phyloP scores from a whole-genome alignment of 1,140 invertebrate genomes.

The Listronotus bonariensis region DNA sequence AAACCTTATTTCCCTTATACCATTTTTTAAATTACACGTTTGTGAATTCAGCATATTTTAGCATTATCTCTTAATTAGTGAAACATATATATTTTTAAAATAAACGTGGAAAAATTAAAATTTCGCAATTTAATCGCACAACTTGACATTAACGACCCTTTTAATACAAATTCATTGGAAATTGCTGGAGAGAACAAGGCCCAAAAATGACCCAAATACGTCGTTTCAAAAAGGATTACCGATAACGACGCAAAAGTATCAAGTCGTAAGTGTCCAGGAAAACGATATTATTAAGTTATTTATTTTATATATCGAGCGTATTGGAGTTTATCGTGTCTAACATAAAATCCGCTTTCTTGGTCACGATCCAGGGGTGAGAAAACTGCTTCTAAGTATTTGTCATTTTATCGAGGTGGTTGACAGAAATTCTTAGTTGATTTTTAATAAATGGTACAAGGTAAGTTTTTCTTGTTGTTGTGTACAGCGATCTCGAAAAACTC shows the following conservation, averaged over 20 bases:
- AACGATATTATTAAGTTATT: slow-evolving; percentile 32
- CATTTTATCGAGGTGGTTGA: background rate
- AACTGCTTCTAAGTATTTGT: slow-evolving; percentile 13
- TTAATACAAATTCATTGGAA: too few species aligned
- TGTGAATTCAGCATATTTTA: too few species aligned
- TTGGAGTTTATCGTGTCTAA: slow-evolving; percentile 24
- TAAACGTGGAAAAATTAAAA: too few species aligned
- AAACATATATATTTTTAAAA: too few species aligned
- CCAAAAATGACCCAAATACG: background rate
- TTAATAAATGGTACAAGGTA: too few species aligned
- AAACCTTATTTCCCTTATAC: too few species aligned
- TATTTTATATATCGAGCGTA: slow-evolving; percentile 31
- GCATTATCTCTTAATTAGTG: too few species aligned
- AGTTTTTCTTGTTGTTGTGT: too few species aligned
- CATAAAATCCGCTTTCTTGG: slow-evolving; percentile 3
- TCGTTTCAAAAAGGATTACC: slow-evolving; percentile 14
- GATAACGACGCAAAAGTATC: slow-evolving; percentile 25
- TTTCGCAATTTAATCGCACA: too few species aligned
- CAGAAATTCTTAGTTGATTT: background rate
- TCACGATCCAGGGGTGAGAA: slow-evolving; percentile 10
- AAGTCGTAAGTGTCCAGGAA: slow-evolving; percentile 22
- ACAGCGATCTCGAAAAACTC: too few species aligned
- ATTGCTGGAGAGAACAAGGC: background rate
- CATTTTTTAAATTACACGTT: too few species aligned
- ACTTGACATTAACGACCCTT: too few species aligned